Evolutionary conservation across 1,140 invertebrate genomes (phyloP).

Genomic region (Copidosoma floridanum): DNA sequence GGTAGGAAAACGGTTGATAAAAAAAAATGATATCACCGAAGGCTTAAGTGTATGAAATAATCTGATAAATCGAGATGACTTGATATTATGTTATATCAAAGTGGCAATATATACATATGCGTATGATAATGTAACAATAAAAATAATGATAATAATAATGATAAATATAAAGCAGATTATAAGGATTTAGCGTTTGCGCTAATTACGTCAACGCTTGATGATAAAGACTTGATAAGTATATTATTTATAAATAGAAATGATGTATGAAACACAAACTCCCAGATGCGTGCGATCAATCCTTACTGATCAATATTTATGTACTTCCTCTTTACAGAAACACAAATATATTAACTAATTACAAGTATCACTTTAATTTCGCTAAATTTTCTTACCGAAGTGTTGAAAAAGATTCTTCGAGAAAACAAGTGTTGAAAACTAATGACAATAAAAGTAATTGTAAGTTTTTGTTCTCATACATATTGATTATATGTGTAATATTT

Average conservation of each 20-base stretch:
- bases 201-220: constrained; percentile 13
- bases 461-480: neutral
- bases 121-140: too few relatives aligned
- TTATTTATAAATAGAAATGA: neutral
- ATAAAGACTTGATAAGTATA: constrained; percentile 16
- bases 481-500: too few relatives aligned
- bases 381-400: too few relatives aligned
- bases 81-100: neutral
- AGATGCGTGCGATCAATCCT: constrained; percentile 12
- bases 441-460: neutral
- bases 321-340: neutral
- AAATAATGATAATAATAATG: too few relatives aligned
- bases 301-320: too few relatives aligned
- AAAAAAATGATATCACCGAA: neutral
- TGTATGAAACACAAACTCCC: neutral
- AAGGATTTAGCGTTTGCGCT: constrained; percentile 15
- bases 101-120: constrained; percentile 4
- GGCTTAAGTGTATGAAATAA: too few relatives aligned
- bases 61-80: constrained; percentile 13
- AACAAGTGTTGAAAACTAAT: too few relatives aligned
- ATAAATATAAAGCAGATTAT: constrained; percentile 15
- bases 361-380: neutral
- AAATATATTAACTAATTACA: neutral
- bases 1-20: neutral
- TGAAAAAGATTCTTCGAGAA: too few relatives aligned